Evolutionary conservation across 1,140 invertebrate species (phyloP), one percentile per base, ranked within the genome.

Genomic region (Zaprionus camerounensis): DNA sequence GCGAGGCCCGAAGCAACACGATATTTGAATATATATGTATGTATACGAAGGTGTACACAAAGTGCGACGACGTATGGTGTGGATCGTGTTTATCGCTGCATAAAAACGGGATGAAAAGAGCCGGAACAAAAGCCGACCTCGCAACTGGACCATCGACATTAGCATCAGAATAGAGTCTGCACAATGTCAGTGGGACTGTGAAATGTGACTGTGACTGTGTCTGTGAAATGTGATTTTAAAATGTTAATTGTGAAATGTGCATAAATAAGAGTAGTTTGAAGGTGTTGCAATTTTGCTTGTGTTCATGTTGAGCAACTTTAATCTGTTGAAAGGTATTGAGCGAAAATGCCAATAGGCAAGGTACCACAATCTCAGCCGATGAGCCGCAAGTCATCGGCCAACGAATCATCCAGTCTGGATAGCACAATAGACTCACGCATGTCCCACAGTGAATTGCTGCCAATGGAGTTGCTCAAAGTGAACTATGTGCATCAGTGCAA

Each of bases 401-500:
- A 36, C 44, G 91, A 91, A 11, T 63, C 64, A 1, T 58, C 71
- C n/a, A 67, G 71, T n/a, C 58, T 86, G 71, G 77, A 92, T 9
- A 78, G 76, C 26, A 91, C 78, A 1, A 59, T 82, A 31, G 91
- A 92, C 26, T 90, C 86, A 17, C 65, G 76, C 9, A 80, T 87
- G 67, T 87, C 90, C 2, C 22, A 9, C n/a, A 81, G 36, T 22
- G 80, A 91, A 63, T 70, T 92, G 71, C 82, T 91, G 2, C 85
- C 91, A 66, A 92, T 92, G 91, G 84, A 92, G 34, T 57, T 92
- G 31, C 78, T 92, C 1, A 86, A 92, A 57, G 75, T 92, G 46
- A 90, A 91, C 38, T 92, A 92, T 79, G 91, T 92, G 38, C 84
- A 92, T 51, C 80, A 92, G 55, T 92, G 91, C 59, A 91, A 91